A percentile compares a stretch with the other conserved stretches of the same genome.
phyloP scores from a whole-genome alignment of 2,797 vertebrate genomes.

The Sternarchorhynchus goeldii region DNA sequence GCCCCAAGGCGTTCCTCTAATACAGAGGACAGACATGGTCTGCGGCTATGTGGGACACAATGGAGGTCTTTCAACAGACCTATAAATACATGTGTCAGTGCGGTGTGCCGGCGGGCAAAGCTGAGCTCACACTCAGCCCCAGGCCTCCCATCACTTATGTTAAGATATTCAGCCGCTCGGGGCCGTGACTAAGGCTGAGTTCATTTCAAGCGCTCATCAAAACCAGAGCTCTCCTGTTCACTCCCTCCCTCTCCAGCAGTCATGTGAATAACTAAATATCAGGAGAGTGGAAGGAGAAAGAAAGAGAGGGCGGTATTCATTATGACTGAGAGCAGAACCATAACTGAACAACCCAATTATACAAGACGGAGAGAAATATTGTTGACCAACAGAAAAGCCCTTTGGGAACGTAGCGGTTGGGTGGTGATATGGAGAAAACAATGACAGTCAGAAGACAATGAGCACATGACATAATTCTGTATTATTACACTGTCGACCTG shows the following conservation, averaged over 20 bases:
- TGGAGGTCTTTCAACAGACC: slow-evolving; percentile 84
- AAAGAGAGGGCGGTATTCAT: slow-evolving; percentile 67
- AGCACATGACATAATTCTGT: slow-evolving; percentile 36
- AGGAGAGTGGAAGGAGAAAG: slow-evolving; percentile 57
- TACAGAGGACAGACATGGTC: slow-evolving; percentile 83
- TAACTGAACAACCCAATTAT: slow-evolving; percentile 76
- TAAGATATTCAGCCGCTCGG: slow-evolving; percentile 76
- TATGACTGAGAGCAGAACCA: slow-evolving; percentile 76
- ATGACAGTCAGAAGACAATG: slow-evolving; percentile 41
- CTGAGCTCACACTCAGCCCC: slow-evolving; percentile 73
- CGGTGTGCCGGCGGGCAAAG: slow-evolving; percentile 73
- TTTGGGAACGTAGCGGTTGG: slow-evolving; percentile 21
- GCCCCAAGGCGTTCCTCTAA: slow-evolving; percentile 79
- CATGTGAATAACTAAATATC: slow-evolving; percentile 78
- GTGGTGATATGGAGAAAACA: slow-evolving; percentile 37
- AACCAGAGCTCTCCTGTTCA: slow-evolving; percentile 65
- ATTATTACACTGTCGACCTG: slow-evolving; percentile 23
- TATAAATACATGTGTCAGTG: slow-evolving; percentile 84
- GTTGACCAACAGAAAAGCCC: slow-evolving; percentile 39
- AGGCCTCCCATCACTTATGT: slow-evolving; percentile 81
- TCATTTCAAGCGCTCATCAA: slow-evolving; percentile 81
- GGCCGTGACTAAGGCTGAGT: slow-evolving; percentile 79
- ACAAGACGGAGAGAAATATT: slow-evolving; percentile 41
- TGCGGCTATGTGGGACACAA: slow-evolving; percentile 81
- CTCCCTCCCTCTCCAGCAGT: slow-evolving; percentile 54